These are phyloP conservation scores for Rhagologus leucostigma DNA, from an alignment of 2,113 vertebrate species.

Conservation along the genomic window DNA sequence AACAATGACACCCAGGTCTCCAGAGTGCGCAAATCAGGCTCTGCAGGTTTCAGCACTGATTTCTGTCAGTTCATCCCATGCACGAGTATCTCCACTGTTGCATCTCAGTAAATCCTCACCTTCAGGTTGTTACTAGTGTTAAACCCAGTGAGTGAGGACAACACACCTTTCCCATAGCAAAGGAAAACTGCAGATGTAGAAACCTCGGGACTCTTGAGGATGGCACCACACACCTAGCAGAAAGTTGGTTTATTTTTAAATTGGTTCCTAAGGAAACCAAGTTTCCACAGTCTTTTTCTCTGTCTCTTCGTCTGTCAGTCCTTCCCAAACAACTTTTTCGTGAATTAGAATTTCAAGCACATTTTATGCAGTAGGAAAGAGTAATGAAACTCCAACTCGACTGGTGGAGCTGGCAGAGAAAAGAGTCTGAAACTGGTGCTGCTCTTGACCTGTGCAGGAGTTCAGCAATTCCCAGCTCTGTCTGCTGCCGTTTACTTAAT, in stretches of 20 bases:
- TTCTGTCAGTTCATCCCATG: not conserved
- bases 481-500: not conserved
- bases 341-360: not conserved
- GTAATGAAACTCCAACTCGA: not conserved
- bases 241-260: slow-evolving; percentile 24
- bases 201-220: not conserved
- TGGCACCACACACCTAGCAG: not conserved
- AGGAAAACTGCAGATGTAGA: not conserved
- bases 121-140: not conserved
- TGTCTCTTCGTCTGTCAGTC: not conserved
- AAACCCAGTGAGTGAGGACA: not conserved
- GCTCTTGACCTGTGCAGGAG: not conserved
- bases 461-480: not conserved
- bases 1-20: not conserved
- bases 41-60: not conserved
- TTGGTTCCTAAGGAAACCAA: slow-evolving; percentile 36
- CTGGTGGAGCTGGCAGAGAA: not conserved
- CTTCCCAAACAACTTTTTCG: not conserved
- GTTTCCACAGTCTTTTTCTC: not conserved
- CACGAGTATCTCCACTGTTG: not conserved
- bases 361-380: not conserved
- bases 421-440: not conserved
- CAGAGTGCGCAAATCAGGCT: not conserved
- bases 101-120: not conserved
- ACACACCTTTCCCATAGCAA: not conserved